Evolutionary conservation across 2,797 vertebrate genomes (phyloP).

Genomic region (Gila robusta): DNA sequence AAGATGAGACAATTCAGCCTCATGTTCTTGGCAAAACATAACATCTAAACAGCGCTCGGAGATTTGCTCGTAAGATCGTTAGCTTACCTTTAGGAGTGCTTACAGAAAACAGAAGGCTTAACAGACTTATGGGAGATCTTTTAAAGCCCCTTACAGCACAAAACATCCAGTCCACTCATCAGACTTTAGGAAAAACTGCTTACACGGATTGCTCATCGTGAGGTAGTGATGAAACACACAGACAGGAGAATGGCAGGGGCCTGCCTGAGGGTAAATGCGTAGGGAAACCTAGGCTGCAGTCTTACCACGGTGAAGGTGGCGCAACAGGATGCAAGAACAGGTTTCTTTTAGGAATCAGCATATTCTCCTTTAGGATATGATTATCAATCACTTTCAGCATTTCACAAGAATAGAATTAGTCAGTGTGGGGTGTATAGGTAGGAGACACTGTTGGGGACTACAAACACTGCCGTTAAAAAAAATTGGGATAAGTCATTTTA

Average conservation of each 20-base stretch:
- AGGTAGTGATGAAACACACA: constrained; percentile 50
- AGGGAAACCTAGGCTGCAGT: constrained; percentile 14
- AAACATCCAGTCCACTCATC: constrained; percentile 48
- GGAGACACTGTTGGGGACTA: not conserved
- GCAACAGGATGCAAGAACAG: constrained; percentile 40
- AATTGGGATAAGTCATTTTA: not conserved
- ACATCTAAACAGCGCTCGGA: constrained; percentile 47
- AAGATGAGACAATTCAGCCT: constrained; percentile 26
- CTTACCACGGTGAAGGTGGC: constrained; percentile 31
- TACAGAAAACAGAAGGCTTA: constrained; percentile 52
- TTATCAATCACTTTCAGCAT: not conserved
- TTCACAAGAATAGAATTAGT: not conserved
- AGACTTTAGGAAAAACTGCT: constrained; percentile 47
- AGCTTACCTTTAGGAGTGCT: constrained; percentile 38
- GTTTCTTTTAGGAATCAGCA: constrained; percentile 11
- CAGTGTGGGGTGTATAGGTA: not conserved
- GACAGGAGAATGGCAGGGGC: constrained; percentile 20
- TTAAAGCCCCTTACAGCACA: constrained; percentile 21
- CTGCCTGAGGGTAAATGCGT: constrained; percentile 9
- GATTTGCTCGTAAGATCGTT: constrained; percentile 43
- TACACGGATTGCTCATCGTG: constrained; percentile 26
- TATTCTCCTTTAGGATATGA: constrained; percentile 19
- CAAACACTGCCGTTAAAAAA: not conserved
- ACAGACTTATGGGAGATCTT: constrained; percentile 46
- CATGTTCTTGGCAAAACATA: constrained; percentile 49